Evolutionary conservation across 2,888 invertebrate genomes (phyloP), one percentile per base, ranked within the genome.

Genomic region (Protonemura montana): DNA sequence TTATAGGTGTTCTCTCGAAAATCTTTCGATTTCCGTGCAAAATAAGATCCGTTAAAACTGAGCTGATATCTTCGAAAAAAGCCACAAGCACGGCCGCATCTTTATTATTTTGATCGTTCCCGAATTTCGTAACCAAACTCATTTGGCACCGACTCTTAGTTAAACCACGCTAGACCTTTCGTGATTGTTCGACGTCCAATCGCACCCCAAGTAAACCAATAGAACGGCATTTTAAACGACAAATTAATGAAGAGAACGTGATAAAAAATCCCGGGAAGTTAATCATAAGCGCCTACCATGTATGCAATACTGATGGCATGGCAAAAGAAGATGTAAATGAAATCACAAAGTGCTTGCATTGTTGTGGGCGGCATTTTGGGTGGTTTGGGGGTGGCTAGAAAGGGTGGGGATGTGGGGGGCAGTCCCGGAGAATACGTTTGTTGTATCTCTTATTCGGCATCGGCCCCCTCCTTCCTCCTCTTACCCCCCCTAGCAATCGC

Each of bases 381-480:
- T 35, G 35, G 3, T 59, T 10, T 59, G 59, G 59, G 59, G 35
- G 35, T 35, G 3, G 35, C 10, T 3, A 10, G 35, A 10, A 35
- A 10, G 35, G 59, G 59, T 3, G 59, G 59, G 59, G 35, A 10
- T 10, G 13, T 13, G 59, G 59, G 59, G 3, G 59, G 35, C 35
- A 35, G 59, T 59, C 59, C 21, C 59, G 59, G 16, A 59, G 59
- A 59, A 59, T 59, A 59, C 59, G 13, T 59, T 59, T 21, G 59
- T 59, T 59, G 59, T 59, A 59, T 59, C 59, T 59, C 59, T 59
- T 59, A 59, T 59, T 59, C 59, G 59, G 59, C 59, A 59, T 59
- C 59, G 59, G 16, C 6, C 21, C 59, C 13, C 13, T 21, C 59
- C 59, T 13, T 2, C 13, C 16, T 2, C 59, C 59, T 21, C 59